phyloP scores from a whole-genome alignment of 2,113 vertebrate species.

The Lepisosteus osseus region DNA sequence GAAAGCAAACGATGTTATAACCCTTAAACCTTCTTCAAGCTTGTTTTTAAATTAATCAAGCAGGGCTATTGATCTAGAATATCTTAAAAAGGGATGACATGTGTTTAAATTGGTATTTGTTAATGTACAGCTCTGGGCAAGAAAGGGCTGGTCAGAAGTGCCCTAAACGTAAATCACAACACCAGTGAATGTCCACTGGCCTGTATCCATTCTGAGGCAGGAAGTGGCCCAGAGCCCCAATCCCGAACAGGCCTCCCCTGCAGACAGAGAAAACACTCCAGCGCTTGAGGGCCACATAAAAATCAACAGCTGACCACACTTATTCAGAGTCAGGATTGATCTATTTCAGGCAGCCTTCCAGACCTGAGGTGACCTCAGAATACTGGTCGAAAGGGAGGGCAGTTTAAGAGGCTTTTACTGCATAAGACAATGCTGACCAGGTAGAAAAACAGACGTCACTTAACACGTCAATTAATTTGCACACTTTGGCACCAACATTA shows the following conservation, averaged over 20 bases:
- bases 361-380: not conserved
- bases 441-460: no score
- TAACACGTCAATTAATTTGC: no score
- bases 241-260: not conserved
- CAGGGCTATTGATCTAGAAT: not conserved
- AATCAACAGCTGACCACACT: not conserved
- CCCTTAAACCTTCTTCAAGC: no score
- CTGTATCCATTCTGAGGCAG: not conserved
- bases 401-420: not conserved
- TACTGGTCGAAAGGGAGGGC: not conserved
- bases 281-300: not conserved
- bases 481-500: no score
- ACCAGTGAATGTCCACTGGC: not conserved
- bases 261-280: not conserved
- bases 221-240: not conserved
- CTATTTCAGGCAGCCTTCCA: not conserved
- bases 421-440: no score
- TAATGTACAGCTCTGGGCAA: slow-evolving; percentile 20
- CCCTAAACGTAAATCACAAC: not conserved
- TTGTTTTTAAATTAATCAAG: no score
- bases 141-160: not conserved
- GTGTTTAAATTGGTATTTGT: slow-evolving; percentile 26
- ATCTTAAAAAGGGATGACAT: slow-evolving; percentile 8
- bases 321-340: not conserved
- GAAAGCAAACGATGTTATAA: no score